These are phyloP conservation scores for Drosophila tristis DNA, from an alignment of 1,140 invertebrate genomes.

Conservation along the genomic window DNA sequence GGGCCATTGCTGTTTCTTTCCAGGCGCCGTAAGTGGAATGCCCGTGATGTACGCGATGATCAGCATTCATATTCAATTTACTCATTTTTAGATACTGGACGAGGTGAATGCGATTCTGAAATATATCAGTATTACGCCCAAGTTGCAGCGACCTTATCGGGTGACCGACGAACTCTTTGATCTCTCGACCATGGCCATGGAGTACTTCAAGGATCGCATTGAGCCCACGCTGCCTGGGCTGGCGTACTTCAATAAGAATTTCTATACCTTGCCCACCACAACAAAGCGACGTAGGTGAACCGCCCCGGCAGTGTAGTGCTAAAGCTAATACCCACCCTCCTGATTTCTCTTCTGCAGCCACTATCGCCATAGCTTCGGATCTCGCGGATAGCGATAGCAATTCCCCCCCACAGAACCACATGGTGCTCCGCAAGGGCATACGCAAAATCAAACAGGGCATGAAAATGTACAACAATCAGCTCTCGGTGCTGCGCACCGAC, in stretches of 20 bases:
- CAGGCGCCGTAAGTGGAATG: constrained; percentile 89
- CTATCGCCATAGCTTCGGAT: constrained; percentile 70
- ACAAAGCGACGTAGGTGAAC: constrained; percentile 72
- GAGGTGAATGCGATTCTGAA: constrained; percentile 92
- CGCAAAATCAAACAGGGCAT: constrained; percentile 94
- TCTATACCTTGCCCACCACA: constrained; percentile 83
- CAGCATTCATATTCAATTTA: too few species aligned
- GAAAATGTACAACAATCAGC: constrained; percentile 93
- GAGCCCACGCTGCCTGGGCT: constrained; percentile 94
- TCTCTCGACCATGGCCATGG: constrained; percentile 96
- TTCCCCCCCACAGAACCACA: constrained; percentile 91
- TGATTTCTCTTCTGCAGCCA: constrained; percentile 34
- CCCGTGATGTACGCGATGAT: too few species aligned
- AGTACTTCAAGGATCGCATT: constrained; percentile 95
- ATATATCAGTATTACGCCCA: constrained; percentile 92
- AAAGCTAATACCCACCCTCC: neutral
- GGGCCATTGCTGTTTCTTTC: constrained; percentile 95
- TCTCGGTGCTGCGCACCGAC: constrained; percentile 90
- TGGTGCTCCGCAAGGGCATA: constrained; percentile 93
- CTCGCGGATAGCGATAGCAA: constrained; percentile 86
- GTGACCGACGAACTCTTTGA: constrained; percentile 96
- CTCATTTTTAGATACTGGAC: constrained; percentile 86
- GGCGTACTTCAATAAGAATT: constrained; percentile 93
- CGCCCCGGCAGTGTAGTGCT: too few species aligned
- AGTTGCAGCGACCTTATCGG: constrained; percentile 92